phyloP scores from a whole-genome alignment of 2,797 vertebrate genomes.

The Propithecus perrieri region DNA sequence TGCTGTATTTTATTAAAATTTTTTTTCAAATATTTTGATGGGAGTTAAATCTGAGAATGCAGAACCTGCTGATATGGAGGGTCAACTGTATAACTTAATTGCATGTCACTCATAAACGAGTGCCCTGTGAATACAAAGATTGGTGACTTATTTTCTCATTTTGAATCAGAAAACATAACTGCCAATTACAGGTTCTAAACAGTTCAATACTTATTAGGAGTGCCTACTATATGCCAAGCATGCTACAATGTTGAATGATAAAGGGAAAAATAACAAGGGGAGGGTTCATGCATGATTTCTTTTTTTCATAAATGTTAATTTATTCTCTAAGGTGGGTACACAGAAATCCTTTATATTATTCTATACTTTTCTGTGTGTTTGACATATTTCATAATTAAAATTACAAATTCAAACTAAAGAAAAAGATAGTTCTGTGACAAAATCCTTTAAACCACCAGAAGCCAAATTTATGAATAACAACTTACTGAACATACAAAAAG shows the following conservation, averaged over 20 bases:
- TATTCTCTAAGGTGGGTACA: not conserved
- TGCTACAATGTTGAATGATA: not conserved
- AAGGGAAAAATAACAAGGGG: not conserved
- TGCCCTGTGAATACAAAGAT: slow-evolving; percentile 15
- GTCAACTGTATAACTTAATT: not conserved
- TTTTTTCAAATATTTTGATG: not conserved
- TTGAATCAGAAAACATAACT: not conserved
- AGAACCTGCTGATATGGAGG: not conserved
- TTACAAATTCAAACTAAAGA: not conserved
- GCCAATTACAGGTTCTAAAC: not conserved
- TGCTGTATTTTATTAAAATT: not conserved
- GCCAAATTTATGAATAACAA: not conserved
- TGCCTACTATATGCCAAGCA: not conserved
- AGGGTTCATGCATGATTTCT: not conserved
- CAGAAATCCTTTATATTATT: not conserved
- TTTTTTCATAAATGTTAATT: not conserved
- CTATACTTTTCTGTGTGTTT: slow-evolving; percentile 1
- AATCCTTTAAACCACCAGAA: slow-evolving; percentile 17
- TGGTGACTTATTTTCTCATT: not conserved
- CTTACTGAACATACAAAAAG: not conserved
- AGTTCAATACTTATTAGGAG: not conserved
- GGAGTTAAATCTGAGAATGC: not conserved
- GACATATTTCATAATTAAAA: slow-evolving; percentile 37
- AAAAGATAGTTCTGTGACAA: not conserved
- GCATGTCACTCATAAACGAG: not conserved